Evolutionary conservation across 2,113 vertebrate genomes (phyloP), one percentile per base, ranked within the genome.

Genomic region (Pteropus alecto): DNA sequence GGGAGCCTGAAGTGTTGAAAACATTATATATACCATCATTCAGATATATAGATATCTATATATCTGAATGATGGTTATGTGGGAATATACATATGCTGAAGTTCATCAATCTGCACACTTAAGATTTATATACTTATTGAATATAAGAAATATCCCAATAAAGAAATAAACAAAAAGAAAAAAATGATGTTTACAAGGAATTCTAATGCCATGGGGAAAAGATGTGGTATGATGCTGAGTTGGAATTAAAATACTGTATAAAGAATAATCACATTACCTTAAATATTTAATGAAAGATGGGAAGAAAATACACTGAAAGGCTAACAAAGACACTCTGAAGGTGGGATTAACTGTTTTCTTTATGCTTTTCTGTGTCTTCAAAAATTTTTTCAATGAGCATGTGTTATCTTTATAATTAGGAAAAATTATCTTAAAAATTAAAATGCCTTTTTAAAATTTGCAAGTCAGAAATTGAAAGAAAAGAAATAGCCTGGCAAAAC

Each of bases 381-480:
- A 56, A 71, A 46, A 91, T 90, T 82, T 91, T 58, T 82, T 91
- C 54, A 67, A 38, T 77, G 73, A 81, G n/a, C 5, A 35, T 67
- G 2, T 35, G 61, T 86, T 79, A 68, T 7, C 15, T 83, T 91
- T 82, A 73, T 73, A 90, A 92, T 84, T 93, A 84, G 65, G 19
- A 60, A 83, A 95, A 95, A 70, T 35, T 41, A 95, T 46, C 82
- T 78, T 11, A 46, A 92, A 73, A 89, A 51, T 89, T 76, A 73
- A 95, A 94, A 67, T 88, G 41, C 2, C 58, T 93, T 84, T 85
- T 86, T 56, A 71, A 96, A 90, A 38, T 83, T 74, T 94, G 30
- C 71, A 76, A 93, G 74, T 58, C 90, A 90, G 58, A 97, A 95
- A 88, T 95, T 77, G 38, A 93, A 96, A 92, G 41, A 58, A 96